These are phyloP conservation scores for Nerophis lumbriciformis DNA, from an alignment of 2,113 vertebrate genomes.

Conservation along the genomic window DNA sequence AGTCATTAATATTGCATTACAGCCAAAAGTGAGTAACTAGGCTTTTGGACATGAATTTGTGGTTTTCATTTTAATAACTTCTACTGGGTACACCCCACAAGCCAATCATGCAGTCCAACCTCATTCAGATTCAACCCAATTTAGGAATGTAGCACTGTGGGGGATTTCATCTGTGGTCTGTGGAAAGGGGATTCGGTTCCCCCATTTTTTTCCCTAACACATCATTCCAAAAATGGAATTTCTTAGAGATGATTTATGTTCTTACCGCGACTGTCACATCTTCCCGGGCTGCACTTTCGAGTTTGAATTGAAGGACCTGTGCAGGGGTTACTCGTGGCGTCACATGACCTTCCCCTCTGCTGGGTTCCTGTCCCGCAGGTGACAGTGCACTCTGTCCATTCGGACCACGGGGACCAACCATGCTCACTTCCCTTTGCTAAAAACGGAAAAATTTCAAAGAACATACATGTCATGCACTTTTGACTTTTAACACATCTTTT, in stretches of 20 bases:
- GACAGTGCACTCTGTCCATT: slow-evolving; percentile 95
- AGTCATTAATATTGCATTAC: slow-evolving; percentile 23
- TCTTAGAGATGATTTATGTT: slow-evolving; percentile 2
- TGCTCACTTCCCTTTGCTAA: slow-evolving; percentile 81
- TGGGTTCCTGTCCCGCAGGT: slow-evolving; percentile 95
- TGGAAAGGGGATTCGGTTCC: slow-evolving; percentile 11
- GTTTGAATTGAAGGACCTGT: slow-evolving; percentile 92
- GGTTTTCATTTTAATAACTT: slow-evolving; percentile 40
- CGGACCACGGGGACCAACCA: slow-evolving; percentile 97
- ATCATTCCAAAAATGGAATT: neutral
- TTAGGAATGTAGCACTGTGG: slow-evolving; percentile 13
- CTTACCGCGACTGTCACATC: slow-evolving; percentile 92
- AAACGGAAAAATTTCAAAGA: slow-evolving; percentile 8
- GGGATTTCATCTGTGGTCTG: slow-evolving; percentile 24
- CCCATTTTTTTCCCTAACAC: slow-evolving; percentile 19
- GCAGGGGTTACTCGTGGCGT: slow-evolving; percentile 92
- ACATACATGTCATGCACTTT: neutral
- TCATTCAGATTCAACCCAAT: slow-evolving; percentile 15
- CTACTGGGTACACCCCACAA: slow-evolving; percentile 44
- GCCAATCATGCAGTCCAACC: slow-evolving; percentile 22
- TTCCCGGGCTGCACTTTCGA: slow-evolving; percentile 85
- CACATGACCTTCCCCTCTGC: slow-evolving; percentile 92
- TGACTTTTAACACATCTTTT: neutral
- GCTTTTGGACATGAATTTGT: slow-evolving; percentile 21
- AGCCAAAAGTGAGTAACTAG: slow-evolving; percentile 34